phyloP scores from a whole-genome alignment of 2,888 invertebrate species.

The Pandemis corylana region DNA sequence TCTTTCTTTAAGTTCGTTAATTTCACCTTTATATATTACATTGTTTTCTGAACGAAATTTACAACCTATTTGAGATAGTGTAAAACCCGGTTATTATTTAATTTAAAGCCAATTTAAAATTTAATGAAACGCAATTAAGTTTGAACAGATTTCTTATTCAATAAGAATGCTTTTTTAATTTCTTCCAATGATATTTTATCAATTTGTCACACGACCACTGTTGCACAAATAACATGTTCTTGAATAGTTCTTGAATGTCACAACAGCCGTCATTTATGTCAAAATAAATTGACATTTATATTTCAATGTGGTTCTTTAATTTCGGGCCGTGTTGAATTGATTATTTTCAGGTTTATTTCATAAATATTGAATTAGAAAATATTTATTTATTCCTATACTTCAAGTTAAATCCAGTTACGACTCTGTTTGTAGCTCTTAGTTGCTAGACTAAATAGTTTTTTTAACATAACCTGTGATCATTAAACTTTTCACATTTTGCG shows the following conservation, averaged over 20 bases:
- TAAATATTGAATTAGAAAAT: background rate
- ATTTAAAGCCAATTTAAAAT: too few relatives aligned
- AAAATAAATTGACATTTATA: background rate
- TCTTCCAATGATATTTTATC: too few relatives aligned
- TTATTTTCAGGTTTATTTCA: background rate
- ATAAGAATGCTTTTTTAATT: too few relatives aligned
- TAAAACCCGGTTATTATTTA: background rate
- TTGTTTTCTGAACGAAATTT: constrained; percentile 7
- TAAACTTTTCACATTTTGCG: constrained; percentile 16
- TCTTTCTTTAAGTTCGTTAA: background rate
- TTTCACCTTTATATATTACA: background rate
- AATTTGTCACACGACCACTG: too few relatives aligned
- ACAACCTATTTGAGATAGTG: background rate
- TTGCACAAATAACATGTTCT: background rate
- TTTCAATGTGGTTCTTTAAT: background rate
- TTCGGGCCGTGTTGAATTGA: background rate
- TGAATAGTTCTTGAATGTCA: background rate
- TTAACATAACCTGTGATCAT: constrained; percentile 49
- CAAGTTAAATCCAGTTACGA: background rate
- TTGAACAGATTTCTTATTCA: background rate
- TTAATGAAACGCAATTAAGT: too few relatives aligned
- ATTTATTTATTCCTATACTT: background rate
- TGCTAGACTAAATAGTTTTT: background rate
- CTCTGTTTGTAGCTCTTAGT: background rate
- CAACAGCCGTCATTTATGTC: background rate